Evolutionary conservation across 2,113 vertebrate species (phyloP).

Genomic region (Albula glossodonta): DNA sequence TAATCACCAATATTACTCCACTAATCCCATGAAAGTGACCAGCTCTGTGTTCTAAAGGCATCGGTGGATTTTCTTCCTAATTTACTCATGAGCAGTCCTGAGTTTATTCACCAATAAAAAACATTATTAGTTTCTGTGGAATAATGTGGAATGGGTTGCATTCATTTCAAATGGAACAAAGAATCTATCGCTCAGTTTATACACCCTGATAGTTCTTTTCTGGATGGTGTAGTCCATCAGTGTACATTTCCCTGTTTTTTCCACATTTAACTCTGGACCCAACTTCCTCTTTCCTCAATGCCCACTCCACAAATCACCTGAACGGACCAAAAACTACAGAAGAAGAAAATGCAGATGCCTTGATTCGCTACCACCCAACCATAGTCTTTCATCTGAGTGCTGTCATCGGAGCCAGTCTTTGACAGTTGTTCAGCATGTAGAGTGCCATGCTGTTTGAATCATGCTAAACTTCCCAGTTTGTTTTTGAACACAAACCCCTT

Average conservation of each 20-base stretch:
- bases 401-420: not conserved
- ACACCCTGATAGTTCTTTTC: not conserved
- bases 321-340: not conserved
- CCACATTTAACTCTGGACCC: no score
- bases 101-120: not conserved
- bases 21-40: not conserved
- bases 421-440: not conserved
- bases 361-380: not conserved
- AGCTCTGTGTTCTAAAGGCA: not conserved
- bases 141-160: not conserved
- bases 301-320: no score
- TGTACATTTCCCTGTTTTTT: no score
- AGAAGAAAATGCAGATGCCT: not conserved
- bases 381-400: not conserved
- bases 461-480: not conserved
- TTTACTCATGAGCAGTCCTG: not conserved
- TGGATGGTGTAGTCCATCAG: no score
- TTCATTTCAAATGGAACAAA: not conserved
- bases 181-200: no score
- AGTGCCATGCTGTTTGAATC: not conserved
- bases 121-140: not conserved
- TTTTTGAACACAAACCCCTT: not conserved
- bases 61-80: not conserved
- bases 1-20: not conserved
- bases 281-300: no score